Base-by-base conservation (phyloP, 2,113 vertebrate genomes). In the Chaenogobius annularis region DNA sequence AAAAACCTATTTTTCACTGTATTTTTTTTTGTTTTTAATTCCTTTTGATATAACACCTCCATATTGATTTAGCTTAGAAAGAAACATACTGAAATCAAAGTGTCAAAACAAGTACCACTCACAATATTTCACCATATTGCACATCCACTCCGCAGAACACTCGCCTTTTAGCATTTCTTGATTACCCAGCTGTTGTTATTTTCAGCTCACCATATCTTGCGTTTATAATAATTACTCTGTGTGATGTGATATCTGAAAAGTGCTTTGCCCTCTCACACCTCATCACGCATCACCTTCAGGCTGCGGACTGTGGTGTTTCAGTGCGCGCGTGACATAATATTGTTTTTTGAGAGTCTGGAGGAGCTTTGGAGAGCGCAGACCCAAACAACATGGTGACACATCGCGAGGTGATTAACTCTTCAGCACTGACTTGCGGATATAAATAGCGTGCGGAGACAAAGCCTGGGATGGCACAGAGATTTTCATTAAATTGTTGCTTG, bases 401-500 rank as follows among this genome's bases (percentile, higher is more conserved):
- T 43, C 17, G 61, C 31, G 17, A 43, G 35, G 35, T 63, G 61
- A 63, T 63, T 63, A 43, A 63, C 61, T 63, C 35, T n/a, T 61
- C 26, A 7, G 14, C 35, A 20, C 61, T 40, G 61, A 43, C 61
- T n/a, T 63, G 17, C 19, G 35, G 61, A n/a, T 63, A 40, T 63
- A 40, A 63, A 63, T 63, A 63, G 35, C 31, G 35, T 43, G 5
- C 61, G 10, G 61, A 63, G 61, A 63, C 61, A 63, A 63, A 63
- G 31, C 61, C 17, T 17, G 61, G 31, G 17, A n/a, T n/a, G 17
- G 17, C 17, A 40, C 35, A 37, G 15, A 31, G 35, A n/a, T 63
- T 63, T 63, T 63, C 61, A 63, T 63, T 63, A 63, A 63, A 63
- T 5, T 63, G 61, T 63, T 63, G 61, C 61, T 40, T 63, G 35